A percentile compares a stretch with the other conserved stretches of the same genome.
phyloP scores from a whole-genome alignment of 92 coral and sea anemone genomes.

The Hydrozoanthus gracilis region DNA sequence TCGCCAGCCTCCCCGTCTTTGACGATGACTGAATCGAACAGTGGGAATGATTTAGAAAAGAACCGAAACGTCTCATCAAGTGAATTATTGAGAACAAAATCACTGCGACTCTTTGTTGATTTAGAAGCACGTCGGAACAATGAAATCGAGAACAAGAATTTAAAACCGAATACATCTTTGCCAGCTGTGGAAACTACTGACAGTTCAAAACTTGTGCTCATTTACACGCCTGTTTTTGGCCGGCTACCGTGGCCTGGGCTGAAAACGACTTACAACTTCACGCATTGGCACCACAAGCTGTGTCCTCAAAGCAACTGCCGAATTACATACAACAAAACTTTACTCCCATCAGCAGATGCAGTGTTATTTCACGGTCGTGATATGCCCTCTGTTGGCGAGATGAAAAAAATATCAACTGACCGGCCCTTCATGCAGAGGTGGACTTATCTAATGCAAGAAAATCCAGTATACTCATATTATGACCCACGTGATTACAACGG shows the following conservation, averaged over 20 bases:
- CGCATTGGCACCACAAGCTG: conserved; percentile 68
- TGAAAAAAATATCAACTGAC: conserved; percentile 48
- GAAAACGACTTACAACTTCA: conserved; percentile 66
- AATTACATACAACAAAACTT: conserved; percentile 74
- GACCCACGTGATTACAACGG: conserved; percentile 67
- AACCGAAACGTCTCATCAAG: not conserved
- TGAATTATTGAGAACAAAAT: not conserved
- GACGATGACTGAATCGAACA: not conserved
- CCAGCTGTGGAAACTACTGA: not conserved
- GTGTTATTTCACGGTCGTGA: conserved; percentile 92
- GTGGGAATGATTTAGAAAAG: not conserved
- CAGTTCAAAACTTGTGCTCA: conserved; percentile 64
- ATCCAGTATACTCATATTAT: conserved; percentile 64
- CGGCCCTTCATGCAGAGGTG: conserved; percentile 75
- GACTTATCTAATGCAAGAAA: conserved; percentile 88
- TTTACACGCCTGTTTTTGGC: conserved; percentile 86
- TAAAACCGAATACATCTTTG: not conserved
- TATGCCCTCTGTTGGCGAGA: conserved; percentile 57
- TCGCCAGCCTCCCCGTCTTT: too few relatives aligned
- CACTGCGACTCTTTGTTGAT: not conserved
- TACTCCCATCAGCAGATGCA: conserved; percentile 73
- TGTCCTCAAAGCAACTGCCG: conserved; percentile 70
- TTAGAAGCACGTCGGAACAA: not conserved
- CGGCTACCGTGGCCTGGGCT: conserved; percentile 84
- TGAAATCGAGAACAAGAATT: not conserved